Conservation (phyloP, 1,140 invertebrate genomes). For the Drosophila parvula region DNA sequence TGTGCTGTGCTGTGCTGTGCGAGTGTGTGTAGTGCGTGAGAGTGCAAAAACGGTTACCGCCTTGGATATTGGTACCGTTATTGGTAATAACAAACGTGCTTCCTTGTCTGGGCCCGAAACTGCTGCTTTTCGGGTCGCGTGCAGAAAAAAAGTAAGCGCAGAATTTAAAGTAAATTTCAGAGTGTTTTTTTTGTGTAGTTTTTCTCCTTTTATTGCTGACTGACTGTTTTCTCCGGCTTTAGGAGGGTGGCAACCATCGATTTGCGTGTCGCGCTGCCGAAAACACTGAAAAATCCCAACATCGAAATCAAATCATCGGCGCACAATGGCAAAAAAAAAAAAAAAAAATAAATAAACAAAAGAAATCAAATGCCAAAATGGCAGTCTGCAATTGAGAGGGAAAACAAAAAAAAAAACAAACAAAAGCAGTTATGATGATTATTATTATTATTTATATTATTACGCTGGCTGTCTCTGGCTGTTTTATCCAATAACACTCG, state of each 20-base stretch:
- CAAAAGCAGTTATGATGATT: constrained; percentile 5
- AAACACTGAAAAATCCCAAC: constrained; percentile 39
- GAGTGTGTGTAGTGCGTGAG: constrained; percentile 4
- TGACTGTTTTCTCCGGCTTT: constrained; percentile 30
- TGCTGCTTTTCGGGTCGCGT: constrained; percentile 62
- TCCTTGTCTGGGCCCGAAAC: constrained; percentile 56
- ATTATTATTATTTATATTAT: constrained; percentile 37
- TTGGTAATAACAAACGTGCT: constrained; percentile 66
- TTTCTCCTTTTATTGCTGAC: constrained; percentile 17
- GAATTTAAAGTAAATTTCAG: constrained; percentile 67
- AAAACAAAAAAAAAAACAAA: background rate
- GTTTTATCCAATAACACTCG: constrained; percentile 4
- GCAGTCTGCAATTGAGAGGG: constrained; percentile 9
- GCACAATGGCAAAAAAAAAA: constrained; percentile 5
- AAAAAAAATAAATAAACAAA: constrained; percentile 41
- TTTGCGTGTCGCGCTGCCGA: constrained; percentile 72
- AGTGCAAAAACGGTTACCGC: constrained; percentile 55
- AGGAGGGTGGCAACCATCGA: constrained; percentile 79
- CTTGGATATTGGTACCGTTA: constrained; percentile 22
- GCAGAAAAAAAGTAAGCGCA: constrained; percentile 69
- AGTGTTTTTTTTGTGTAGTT: constrained; percentile 33
- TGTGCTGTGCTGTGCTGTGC: constrained; percentile 13
- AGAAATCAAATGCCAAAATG: constrained; percentile 70
- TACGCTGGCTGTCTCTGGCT: constrained; percentile 17
- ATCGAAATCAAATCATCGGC: constrained; percentile 31